These are phyloP conservation scores for Hydra vulgaris DNA, from an alignment of 30 jellyfish, hydroid and myxozoan species.

Conservation along the genomic window DNA sequence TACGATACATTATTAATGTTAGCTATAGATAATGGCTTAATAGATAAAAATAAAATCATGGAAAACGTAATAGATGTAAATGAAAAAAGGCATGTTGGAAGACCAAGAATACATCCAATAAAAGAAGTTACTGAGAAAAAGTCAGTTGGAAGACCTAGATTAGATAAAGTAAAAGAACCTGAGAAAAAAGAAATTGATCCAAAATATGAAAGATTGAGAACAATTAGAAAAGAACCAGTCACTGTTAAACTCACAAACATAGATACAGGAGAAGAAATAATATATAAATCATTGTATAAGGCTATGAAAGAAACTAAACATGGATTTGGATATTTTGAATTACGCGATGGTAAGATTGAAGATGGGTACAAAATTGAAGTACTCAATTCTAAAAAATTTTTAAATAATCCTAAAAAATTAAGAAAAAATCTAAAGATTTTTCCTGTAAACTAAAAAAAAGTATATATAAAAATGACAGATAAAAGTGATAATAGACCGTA, in stretches of 20 bases:
- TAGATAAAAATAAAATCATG: too few species aligned
- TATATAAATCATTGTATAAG: not conserved
- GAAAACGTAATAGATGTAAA: too few species aligned
- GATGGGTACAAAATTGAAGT: not conserved
- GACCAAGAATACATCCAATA: too few species aligned
- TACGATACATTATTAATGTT: too few species aligned
- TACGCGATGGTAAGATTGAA: not conserved
- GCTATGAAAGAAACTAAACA: not conserved
- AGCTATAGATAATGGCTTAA: too few species aligned
- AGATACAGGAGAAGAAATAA: not conserved
- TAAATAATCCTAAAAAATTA: too few species aligned
- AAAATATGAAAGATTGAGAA: not conserved
- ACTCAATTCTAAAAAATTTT: not conserved
- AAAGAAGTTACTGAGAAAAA: not conserved
- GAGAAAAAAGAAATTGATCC: not conserved
- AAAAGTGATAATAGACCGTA: too few species aligned
- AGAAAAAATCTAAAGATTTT: not conserved
- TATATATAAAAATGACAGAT: too few species aligned
- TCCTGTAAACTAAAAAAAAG: too few species aligned
- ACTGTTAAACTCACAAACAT: not conserved
- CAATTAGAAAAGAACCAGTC: not conserved
- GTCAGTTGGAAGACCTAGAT: not conserved
- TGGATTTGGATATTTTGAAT: not conserved
- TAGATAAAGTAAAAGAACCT: too few species aligned
- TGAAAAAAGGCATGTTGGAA: too few species aligned